Evolutionary conservation across 2,113 vertebrate genomes (phyloP), one percentile per base, ranked within the genome.

Genomic region (Microcebus jonahi): DNA sequence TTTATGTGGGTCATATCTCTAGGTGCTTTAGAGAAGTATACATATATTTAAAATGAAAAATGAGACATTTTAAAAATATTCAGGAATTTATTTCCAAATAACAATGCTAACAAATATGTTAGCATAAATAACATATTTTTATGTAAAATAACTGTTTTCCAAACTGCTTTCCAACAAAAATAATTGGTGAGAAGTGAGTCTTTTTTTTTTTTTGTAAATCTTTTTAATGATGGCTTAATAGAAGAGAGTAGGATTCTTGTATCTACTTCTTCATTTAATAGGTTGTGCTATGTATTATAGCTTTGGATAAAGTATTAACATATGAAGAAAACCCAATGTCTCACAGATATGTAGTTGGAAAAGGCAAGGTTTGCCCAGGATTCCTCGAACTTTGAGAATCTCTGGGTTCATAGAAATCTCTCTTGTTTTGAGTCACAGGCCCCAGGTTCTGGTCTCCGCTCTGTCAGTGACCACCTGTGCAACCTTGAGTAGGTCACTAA

Each of bases 41-140:
- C 67, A 9, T 48, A 86, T 48, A 68, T 84, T 88, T 65, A 11
- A 91, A 95, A 86, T 88, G 59, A 82, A 92, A 93, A 91, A 73
- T 79, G 18, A 85, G 59, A 87, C 15, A 45, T 55, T 80, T 88
- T 80, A 12, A 90, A 93, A 93, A 80, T 61, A 82, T 39, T 61
- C 85, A 57, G 87, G 25, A 79, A 85, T 83, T 90, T 92, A 57
- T 92, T 77, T 96, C 39, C 94, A 92, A 94, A 92, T 57, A 79
- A 82, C 27, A 87, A 75, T 65, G 50, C 27, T 75, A 94, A 87
- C 36, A 90, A 79, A 39, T 61, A 42, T 42, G 34, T 79, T 91
- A 83, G 9, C 9, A 39, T 83, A 95, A 91, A 84, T 92, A 88
- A 39, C 11, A 68, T 63, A 85, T 81, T 91, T 45, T 88, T 90